A percentile compares a stretch with the other conserved stretches of the same genome.
phyloP scores from a whole-genome alignment of 2,888 invertebrate species.

The Catotricha subobsoleta region DNA sequence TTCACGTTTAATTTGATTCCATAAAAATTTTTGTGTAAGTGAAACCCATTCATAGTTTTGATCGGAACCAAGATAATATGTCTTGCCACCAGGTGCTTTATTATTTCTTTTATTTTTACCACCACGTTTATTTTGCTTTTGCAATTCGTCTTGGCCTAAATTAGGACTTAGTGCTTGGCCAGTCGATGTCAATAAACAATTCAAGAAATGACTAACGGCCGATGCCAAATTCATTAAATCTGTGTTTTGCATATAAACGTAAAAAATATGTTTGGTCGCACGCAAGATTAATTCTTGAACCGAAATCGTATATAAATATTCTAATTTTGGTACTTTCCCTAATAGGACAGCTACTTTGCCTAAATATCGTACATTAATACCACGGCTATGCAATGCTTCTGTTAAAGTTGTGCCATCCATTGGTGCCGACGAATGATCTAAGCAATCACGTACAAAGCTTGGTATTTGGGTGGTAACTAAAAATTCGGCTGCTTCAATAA shows the following conservation, averaged over 20 bases:
- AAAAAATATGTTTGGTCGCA: conserved; percentile 87
- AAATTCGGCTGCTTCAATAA: conserved; percentile 92
- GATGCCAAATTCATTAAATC: conserved; percentile 81
- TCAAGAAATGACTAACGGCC: conserved; percentile 89
- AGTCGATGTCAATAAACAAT: conserved; percentile 73
- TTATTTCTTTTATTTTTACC: conserved; percentile 35
- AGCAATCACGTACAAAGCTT: conserved; percentile 75
- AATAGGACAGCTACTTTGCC: conserved; percentile 77
- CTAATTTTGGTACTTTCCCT: conserved; percentile 55
- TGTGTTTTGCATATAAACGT: conserved; percentile 58
- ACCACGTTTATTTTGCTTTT: conserved; percentile 28
- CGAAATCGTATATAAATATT: conserved; percentile 78
- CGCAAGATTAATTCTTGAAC: conserved; percentile 78
- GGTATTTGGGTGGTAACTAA: conserved; percentile 87
- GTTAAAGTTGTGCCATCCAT: conserved; percentile 88
- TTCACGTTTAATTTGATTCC: conserved; percentile 62
- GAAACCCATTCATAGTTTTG: conserved; percentile 70
- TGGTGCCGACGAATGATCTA: conserved; percentile 82
- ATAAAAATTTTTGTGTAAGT: conserved; percentile 69
- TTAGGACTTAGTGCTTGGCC: conserved; percentile 40
- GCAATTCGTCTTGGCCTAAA: conserved; percentile 25
- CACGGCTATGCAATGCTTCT: conserved; percentile 85
- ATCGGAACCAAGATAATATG: conserved; percentile 18
- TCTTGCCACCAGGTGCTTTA: conserved; percentile 23
- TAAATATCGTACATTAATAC: conserved; percentile 92